These are phyloP conservation scores for Clarias laeviceps DNA, from an alignment of 2,797 vertebrate genomes.

Conservation along the genomic window DNA sequence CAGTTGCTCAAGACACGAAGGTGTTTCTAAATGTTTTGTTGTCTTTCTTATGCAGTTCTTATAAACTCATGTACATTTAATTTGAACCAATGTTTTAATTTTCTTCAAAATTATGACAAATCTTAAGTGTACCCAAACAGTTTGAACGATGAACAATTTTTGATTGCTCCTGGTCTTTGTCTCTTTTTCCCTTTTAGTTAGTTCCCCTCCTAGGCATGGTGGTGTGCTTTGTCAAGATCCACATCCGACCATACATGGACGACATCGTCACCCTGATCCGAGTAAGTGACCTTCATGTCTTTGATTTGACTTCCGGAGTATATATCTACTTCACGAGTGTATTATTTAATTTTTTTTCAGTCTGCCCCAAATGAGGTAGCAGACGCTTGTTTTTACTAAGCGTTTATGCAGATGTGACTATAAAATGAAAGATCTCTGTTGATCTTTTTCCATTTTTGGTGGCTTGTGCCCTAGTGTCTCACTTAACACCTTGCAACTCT, in stretches of 20 bases:
- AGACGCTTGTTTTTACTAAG: not conserved
- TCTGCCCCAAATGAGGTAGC: not conserved
- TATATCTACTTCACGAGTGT: not conserved
- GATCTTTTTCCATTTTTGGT: not conserved
- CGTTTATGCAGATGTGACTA: not conserved
- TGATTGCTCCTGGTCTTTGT: conserved; percentile 22
- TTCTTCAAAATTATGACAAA: not conserved
- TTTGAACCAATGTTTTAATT: not conserved
- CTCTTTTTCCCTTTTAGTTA: conserved; percentile 59
- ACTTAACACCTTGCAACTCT: conserved; percentile 39
- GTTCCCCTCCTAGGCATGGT: conserved; percentile 98
- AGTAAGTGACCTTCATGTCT: conserved; percentile 76
- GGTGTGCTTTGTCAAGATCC: conserved; percentile 97
- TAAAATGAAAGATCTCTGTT: conserved; percentile 14
- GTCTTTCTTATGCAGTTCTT: not conserved
- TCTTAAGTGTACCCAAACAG: not conserved
- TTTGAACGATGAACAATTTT: not conserved
- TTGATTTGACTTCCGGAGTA: not conserved
- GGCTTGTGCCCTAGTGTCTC: not conserved
- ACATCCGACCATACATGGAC: conserved; percentile 98
- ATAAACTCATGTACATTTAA: not conserved
- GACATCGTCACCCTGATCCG: conserved; percentile 97
- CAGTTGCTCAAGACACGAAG: not conserved
- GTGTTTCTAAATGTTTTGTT: not conserved
- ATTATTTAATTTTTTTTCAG: not conserved